Base-by-base conservation (phyloP, 1,140 invertebrate species). In the Dendrolimus punctatus region DNA sequence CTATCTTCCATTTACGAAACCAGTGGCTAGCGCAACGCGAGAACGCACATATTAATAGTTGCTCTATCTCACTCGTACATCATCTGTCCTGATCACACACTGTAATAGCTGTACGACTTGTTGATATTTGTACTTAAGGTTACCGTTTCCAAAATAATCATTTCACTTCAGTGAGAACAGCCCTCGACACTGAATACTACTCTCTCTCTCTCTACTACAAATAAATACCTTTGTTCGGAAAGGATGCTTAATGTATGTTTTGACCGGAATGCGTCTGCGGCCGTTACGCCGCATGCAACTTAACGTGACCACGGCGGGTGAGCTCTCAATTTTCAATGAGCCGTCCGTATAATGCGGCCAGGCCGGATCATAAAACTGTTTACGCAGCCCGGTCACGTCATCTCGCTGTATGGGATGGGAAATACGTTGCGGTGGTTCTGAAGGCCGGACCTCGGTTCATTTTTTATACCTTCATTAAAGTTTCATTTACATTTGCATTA, bases 271-370 rank as follows among this genome's bases (percentile, higher is more conserved):
- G 23, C 10, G 48, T 40, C 39, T 49, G 7, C 6, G 5, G n/a
- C 40, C 8, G 39, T 9, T 39, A 9, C 8, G 5, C 39, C 8
- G 6, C 2, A 52, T 44, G 37, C 23, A 48, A 49, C 4, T 48
- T 36, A 43, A 54, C 49, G 40, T 10, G 53, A 40, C 46, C 8
- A 8, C 46, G 36, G 5, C 40, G 40, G 23, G 37, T 50, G 53
- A 46, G 45, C 47, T 61, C 46, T 54, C 54, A 61, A 61, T 60
- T 60, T 52, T 60, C 58, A 55, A 54, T 46, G 47, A 54, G 49
- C 51, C 42, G 42, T 46, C 47, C 40, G 47, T 9, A 44, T 43
- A 5, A 39, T 41, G 50, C 8, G 37, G 37, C 23, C 38, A 5
- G 37, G 45, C 43, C 9, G 9, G 42, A 36, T 48, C 51, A 51